Evolutionary conservation across 2,888 invertebrate species (phyloP).

Genomic region (Chrysotoxum bicinctum): DNA sequence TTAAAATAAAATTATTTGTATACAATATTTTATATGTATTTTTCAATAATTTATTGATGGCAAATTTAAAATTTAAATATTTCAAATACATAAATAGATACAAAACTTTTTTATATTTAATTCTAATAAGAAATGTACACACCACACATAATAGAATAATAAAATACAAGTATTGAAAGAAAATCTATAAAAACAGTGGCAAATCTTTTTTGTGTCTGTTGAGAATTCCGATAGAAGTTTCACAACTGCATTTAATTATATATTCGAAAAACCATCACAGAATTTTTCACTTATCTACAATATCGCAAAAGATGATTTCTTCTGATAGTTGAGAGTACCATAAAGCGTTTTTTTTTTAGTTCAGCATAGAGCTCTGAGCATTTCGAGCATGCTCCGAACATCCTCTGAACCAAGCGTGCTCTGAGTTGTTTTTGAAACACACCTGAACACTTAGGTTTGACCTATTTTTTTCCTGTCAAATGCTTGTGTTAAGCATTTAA

Average conservation of each 20-base stretch:
- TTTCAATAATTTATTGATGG: background rate
- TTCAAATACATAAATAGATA: background rate
- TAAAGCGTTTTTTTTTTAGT: too few relatives aligned
- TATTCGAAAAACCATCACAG: background rate
- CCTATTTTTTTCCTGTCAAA: too few relatives aligned
- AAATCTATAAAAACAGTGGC: background rate
- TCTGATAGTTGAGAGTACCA: background rate
- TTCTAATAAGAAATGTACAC: background rate
- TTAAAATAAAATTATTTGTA: conserved; percentile 9
- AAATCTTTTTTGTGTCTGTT: background rate
- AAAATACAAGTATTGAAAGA: background rate
- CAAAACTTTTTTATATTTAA: background rate
- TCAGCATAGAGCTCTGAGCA: too few relatives aligned
- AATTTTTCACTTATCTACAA: background rate
- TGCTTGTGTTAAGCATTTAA: too few relatives aligned
- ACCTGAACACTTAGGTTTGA: too few relatives aligned
- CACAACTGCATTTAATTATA: background rate
- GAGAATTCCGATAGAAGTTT: background rate
- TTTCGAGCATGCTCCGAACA: too few relatives aligned
- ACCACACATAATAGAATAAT: background rate
- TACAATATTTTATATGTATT: background rate
- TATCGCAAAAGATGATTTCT: background rate
- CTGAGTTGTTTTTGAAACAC: too few relatives aligned
- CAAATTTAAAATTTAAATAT: background rate
- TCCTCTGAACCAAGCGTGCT: too few relatives aligned